Conservation (phyloP, 2,113 vertebrate species). For the Carettochelys insculpta region DNA sequence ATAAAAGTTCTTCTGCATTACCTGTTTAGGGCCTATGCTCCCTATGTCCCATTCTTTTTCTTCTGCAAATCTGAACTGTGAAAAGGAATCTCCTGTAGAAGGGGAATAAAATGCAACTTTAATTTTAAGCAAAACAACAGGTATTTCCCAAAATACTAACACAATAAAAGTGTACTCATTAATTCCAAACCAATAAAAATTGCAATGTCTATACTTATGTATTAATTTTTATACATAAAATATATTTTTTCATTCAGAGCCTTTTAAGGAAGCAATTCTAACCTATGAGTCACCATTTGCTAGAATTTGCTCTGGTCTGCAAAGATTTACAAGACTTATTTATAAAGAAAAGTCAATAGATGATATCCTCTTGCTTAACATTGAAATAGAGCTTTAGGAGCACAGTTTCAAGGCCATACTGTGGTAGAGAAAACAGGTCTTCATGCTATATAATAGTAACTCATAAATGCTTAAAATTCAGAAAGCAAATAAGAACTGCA, state of each 20-base stretch:
- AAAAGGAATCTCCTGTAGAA: conserved; percentile 88
- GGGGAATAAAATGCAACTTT: not conserved
- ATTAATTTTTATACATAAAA: not conserved
- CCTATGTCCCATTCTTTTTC: conserved; percentile 94
- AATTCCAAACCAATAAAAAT: not conserved
- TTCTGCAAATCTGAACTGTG: conserved; percentile 92
- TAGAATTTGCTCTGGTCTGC: not conserved
- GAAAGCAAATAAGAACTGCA: not conserved
- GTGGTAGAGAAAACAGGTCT: not conserved
- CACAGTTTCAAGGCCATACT: not conserved
- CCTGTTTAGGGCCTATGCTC: conserved; percentile 79
- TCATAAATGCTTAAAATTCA: not conserved
- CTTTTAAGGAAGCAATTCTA: not conserved
- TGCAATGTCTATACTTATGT: not conserved
- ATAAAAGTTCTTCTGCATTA: conserved; percentile 53
- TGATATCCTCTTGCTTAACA: not conserved
- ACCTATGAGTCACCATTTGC: not conserved
- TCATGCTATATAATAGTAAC: not conserved
- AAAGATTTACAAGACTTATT: not conserved
- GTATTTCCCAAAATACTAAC: too few species aligned
- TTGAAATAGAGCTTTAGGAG: not conserved
- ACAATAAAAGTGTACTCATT: too few species aligned
- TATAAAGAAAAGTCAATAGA: not conserved
- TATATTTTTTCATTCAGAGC: not conserved
- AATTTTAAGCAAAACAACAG: not conserved